These are phyloP conservation scores for Acipenser oxyrinchus DNA, from an alignment of 2,797 vertebrate species.

Conservation along the genomic window DNA sequence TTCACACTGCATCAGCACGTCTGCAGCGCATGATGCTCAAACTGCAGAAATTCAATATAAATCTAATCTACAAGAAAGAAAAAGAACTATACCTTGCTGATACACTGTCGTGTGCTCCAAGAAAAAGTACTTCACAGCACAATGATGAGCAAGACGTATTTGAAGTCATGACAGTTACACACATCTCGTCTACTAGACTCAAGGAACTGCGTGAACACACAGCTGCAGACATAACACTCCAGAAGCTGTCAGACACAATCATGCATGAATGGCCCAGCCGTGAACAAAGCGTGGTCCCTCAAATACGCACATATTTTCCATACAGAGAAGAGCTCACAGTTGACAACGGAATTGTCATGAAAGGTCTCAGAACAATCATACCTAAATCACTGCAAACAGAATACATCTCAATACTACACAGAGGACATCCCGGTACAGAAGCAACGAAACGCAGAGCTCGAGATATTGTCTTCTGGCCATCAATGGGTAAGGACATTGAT, in stretches of 20 bases:
- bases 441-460: not conserved
- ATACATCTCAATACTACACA: too few relatives aligned
- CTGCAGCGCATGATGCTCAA: not conserved
- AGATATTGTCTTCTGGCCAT: conserved; percentile 9
- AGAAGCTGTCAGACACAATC: too few relatives aligned
- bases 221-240: too few relatives aligned
- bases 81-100: not conserved
- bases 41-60: not conserved
- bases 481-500: conserved; percentile 8
- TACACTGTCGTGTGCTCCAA: not conserved
- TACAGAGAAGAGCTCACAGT: too few relatives aligned
- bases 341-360: too few relatives aligned
- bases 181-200: not conserved
- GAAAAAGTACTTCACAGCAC: not conserved
- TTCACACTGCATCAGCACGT: not conserved
- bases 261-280: too few relatives aligned
- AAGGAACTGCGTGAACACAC: too few relatives aligned
- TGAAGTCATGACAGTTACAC: not conserved
- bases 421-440: too few relatives aligned
- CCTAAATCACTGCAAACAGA: too few relatives aligned
- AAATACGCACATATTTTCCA: too few relatives aligned
- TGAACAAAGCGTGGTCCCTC: too few relatives aligned
- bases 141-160: not conserved
- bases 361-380: too few relatives aligned
- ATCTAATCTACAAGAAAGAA: not conserved